Evolutionary conservation across 2,797 vertebrate species (phyloP), one percentile per base, ranked within the genome.

Genomic region (Lithobates sylvaticus): DNA sequence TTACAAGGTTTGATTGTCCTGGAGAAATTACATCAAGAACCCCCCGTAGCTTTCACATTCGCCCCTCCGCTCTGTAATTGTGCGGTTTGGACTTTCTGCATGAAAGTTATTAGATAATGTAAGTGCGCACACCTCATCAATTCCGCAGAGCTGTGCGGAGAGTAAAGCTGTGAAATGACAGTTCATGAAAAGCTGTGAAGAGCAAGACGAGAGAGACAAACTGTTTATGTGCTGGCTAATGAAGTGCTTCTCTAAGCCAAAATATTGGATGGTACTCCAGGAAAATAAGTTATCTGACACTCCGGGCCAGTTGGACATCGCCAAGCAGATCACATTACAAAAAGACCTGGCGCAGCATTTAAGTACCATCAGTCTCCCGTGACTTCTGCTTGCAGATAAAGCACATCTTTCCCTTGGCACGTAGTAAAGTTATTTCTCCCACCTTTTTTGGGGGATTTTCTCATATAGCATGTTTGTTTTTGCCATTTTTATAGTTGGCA

Each of bases 1-100:
- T 16, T 54, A 54, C 91, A 92, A 92, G 91, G 93, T 94, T 93
- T 93, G 91, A 91, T 93, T 94, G 92, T 94, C 93, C 90, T 80
- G 78, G 0, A 88, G 86, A 92, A 92, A 92, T 50, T 2, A 15
- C 34, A 47, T 36, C 69, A 47, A 88, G 88, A 88, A 93, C 85
- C 47, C 86, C 91, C 83, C 8, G 69, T 13, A 88, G 88, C 90
- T 93, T 18, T 18, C 50, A 54, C 50, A 18, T 18, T 16, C 15
- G 3, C 50, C 50, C 50, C 61, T 65, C 61, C 3, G 9, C 61
- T 65, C 21, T 26, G 10, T 26, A 2, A 8, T 65, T 26, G 61
- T 80, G 34, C 15, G 61, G 76, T 87, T 88, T 89, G 72, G 54
- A 89, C 84, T 86, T 88, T 90, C 79, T 78, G 85, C 71, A 16